Evolutionary conservation across 2,113 vertebrate genomes (phyloP), one percentile per base, ranked within the genome.

Genomic region (Syrmaticus mikado): DNA sequence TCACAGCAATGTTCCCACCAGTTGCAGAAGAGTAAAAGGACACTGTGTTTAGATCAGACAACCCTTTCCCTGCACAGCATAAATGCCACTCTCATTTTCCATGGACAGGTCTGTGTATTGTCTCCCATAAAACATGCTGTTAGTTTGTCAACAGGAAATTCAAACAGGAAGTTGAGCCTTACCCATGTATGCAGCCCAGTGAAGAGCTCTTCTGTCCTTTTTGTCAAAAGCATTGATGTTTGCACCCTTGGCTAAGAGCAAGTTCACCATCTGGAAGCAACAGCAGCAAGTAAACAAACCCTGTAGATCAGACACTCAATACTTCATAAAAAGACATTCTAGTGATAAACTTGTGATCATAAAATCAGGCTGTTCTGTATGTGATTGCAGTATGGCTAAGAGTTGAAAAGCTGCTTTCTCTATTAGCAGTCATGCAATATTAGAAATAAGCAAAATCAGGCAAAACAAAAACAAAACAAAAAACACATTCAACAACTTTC

Each of bases 161-260:
- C 28, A 74, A 77, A 45, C 32, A 88, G 32, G 48, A 52, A 65
- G 20, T 21, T 36, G 8, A n/a, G 66, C 48, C 98, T 98, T 97
- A 99, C 99, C 99, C 98, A 98, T 99, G 92, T 99, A 99, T 0
- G 99, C 98, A 10, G 99, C 99, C 99, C 99, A 99, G 97, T 99
- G 99, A 89, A 99, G 97, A 81, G 99, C 99, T 41, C 99, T 98
- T 89, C 99, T 98, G 76, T 99, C 99, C 96, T 99, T 99, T 98
- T 99, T 99, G 96, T 99, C 99, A 46, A 99, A 99, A 58, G 99
- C 99, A 40, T 99, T 99, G 97, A 99, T 99, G 96, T 99, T 99
- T 64, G 99, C 99, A 48, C 99, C 99, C 97, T 99, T 99, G 38
- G 98, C 97, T 90, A 99, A 97, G 58, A 99, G 98, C 60, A 99